Conservation (phyloP, 2,113 vertebrate genomes). For the Isurus oxyrinchus region DNA sequence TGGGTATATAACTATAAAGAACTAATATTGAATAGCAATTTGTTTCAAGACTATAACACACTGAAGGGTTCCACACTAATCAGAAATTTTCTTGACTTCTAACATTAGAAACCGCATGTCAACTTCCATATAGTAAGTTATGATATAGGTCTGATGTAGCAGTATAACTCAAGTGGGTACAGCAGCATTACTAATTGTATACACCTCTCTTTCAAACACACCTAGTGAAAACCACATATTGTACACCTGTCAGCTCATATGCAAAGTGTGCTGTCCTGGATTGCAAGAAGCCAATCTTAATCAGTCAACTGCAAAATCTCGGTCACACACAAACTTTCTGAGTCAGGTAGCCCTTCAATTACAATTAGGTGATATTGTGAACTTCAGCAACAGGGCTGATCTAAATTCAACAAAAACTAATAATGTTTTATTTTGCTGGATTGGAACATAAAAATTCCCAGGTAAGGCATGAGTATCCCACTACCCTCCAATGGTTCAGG, state of each 20-base stretch:
- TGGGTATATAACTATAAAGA: background rate
- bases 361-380: background rate
- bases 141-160: background rate
- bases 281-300: background rate
- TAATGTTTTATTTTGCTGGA: background rate
- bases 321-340: background rate
- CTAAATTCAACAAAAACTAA: background rate
- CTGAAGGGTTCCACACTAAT: background rate
- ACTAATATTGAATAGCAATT: background rate
- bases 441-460: background rate
- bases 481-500: background rate
- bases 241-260: background rate
- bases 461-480: background rate
- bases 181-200: background rate
- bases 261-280: background rate
- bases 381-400: background rate
- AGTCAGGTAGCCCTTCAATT: background rate
- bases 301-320: background rate
- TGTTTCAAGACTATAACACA: background rate
- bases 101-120: background rate
- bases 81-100: background rate
- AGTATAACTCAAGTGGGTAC: background rate
- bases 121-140: background rate
- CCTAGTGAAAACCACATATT: background rate
- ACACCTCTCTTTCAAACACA: background rate